phyloP scores from a whole-genome alignment of 1,140 invertebrate genomes.

The Olivierus martensii region DNA sequence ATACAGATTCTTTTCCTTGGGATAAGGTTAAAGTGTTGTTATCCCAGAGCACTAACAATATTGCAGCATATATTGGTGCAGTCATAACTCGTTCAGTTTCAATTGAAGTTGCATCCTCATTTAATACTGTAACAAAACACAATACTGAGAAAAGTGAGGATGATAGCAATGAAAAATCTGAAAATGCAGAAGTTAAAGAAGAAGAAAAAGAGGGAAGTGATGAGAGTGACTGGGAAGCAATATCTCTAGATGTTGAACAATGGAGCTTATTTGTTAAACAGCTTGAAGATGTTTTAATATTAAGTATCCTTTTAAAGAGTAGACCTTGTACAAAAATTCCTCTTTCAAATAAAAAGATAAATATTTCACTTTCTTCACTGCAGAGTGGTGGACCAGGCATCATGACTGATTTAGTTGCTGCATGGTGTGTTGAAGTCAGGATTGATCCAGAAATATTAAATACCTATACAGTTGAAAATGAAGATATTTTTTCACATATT shows the following conservation, averaged over 20 bases:
- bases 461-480: too few species aligned
- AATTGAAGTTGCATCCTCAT: constrained; percentile 20
- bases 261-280: constrained; percentile 75
- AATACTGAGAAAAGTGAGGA: neutral
- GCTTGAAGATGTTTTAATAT: constrained; percentile 68
- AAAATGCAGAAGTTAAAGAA: neutral
- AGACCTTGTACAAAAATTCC: constrained; percentile 41
- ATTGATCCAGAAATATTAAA: constrained; percentile 39
- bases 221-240: constrained; percentile 54
- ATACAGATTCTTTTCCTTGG: constrained; percentile 28
- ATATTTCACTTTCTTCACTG: constrained; percentile 56
- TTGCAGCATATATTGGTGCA: constrained; percentile 24
- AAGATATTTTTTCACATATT: too few species aligned
- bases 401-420: constrained; percentile 63
- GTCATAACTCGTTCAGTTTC: constrained; percentile 24
- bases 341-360: constrained; percentile 29
- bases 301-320: constrained; percentile 45
- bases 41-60: constrained; percentile 23
- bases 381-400: constrained; percentile 59
- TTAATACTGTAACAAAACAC: constrained; percentile 9
- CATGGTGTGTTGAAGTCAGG: constrained; percentile 57
- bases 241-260: constrained; percentile 66
- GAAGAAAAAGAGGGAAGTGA: constrained; percentile 18
- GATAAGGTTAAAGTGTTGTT: constrained; percentile 25
- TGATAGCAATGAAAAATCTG: neutral